Base-by-base conservation (phyloP, 1,140 invertebrate species). In the Goniozus legneri region DNA sequence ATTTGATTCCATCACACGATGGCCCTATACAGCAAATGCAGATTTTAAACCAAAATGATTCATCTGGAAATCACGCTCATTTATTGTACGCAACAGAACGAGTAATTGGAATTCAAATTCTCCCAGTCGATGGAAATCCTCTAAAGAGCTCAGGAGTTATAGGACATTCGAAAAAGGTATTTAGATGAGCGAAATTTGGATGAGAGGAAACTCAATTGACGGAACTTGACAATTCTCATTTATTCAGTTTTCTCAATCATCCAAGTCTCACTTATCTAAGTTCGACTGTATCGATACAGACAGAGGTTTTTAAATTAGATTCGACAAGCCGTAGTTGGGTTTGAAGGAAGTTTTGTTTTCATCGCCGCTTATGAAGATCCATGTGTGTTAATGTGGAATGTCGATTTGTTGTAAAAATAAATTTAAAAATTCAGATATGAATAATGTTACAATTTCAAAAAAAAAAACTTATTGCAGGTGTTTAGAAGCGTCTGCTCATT, bases 51-150 rank as follows among this genome's bases (percentile, higher is more conserved):
- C 56, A 62, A 1, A 44, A 41, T n/a, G 22, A 63, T 21, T 16
- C 54, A 4, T 61, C 68, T 24, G 20, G 58, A 20, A 20, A 61
- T 21, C 63, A 65, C 12, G 46, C 56, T 14, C 86, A 85, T 57
- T 60, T 86, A 45, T 58, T 84, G 18, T 89, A 85, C 58, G 72
- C 78, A 0, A 85, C 81, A 4, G 73, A 79, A 18, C 81, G 82
- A 54, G 77, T 85, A 51, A 80, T 89, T 32, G 87, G 86, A 2
- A 64, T 89, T 19, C 81, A 84, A 60, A 80, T 82, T 45, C 62
- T 86, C 53, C 84, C 86, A 3, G 60, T 84, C 0, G 82, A 86
- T 68, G 88, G 87, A 3, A 89, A 88, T 69, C 86, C 86, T 15
- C 86, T 81, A 66, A 85, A 83, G 59, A 79, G 80, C 50, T 77